phyloP scores from a whole-genome alignment of 92 coral and sea anemone genomes.

The Parazoanthus darwini region DNA sequence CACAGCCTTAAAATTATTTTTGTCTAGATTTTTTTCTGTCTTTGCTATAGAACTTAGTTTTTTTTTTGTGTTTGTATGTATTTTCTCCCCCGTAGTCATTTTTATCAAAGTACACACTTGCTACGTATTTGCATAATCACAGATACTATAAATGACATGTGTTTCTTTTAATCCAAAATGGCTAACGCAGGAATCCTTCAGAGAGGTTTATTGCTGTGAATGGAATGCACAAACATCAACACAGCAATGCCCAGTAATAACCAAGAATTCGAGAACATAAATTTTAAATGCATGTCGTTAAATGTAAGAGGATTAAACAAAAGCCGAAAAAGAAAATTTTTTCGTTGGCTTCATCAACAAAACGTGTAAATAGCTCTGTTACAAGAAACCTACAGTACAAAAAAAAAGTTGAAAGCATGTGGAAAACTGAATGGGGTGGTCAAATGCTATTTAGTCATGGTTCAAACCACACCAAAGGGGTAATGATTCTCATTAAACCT shows the following conservation, averaged over 20 bases:
- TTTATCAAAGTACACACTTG: too few relatives aligned
- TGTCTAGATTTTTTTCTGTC: too few relatives aligned
- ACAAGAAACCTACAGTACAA: slow-evolving; percentile 43
- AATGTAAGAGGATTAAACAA: slow-evolving; percentile 1
- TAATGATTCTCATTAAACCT: neutral
- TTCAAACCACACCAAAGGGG: slow-evolving; percentile 47
- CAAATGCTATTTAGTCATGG: slow-evolving; percentile 51
- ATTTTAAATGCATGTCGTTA: slow-evolving; percentile 21
- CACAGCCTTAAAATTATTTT: too few relatives aligned
- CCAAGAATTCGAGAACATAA: slow-evolving; percentile 12
- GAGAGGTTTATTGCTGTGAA: neutral
- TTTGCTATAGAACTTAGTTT: too few relatives aligned
- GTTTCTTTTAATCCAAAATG: too few relatives aligned
- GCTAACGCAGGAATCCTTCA: slow-evolving; percentile 1
- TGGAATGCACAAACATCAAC: neutral
- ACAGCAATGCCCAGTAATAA: neutral
- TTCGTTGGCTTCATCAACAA: too few relatives aligned
- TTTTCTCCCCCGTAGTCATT: too few relatives aligned
- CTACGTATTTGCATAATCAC: too few relatives aligned
- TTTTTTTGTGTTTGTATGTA: too few relatives aligned
- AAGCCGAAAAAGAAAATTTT: too few relatives aligned
- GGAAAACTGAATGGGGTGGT: slow-evolving; percentile 56
- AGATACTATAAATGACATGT: too few relatives aligned
- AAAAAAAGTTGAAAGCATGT: slow-evolving; percentile 14
- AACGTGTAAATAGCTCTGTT: too few relatives aligned